Evolutionary conservation across 2,888 invertebrate genomes (phyloP), one percentile per base, ranked within the genome.

Genomic region (Polymixis lichenea): DNA sequence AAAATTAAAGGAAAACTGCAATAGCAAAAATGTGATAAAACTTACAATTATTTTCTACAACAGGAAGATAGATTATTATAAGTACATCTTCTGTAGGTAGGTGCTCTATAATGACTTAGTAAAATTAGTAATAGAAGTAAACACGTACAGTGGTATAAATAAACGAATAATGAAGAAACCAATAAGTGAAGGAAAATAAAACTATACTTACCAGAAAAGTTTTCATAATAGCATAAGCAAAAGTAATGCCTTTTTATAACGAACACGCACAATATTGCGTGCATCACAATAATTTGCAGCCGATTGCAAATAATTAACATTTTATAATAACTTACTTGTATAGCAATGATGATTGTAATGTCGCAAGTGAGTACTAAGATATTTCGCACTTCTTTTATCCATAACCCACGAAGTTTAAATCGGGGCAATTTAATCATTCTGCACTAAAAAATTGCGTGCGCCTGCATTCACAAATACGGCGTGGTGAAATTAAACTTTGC

Each of bases 401-500:
- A 79, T 75, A 80, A 76, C 53, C 58, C 71, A 77, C 86, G 69
- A 76, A 71, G 66, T 67, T 49, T 70, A 73, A 56, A 72, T 77
- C 66, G 38, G 51, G 51, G 58, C 49, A 68, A 73, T 82, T 66
- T 66, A 80, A 82, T 83, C 58, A 78, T 85, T 77, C 56, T 77
- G 82, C 65, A 64, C 74, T 51, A 78, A 85, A 38, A 78, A 80
- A 68, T 66, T 75, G 74, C 73, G 67, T 75, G 62, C 72, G 65
- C 77, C 60, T 60, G 49, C 49, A 73, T 38, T 60, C 38, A 64
- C 68, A n/a, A 66, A 55, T 65, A 77, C 65, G 65, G 85, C 71
- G 43, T 64, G 61, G 49, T 60, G 17, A 77, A 82, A 82, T 82
- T 60, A 58, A 75, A 77, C 13, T 62, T 86, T 87, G 60, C 86